Conservation (phyloP, 2,888 invertebrate genomes). For the Cheilosia vernalis region DNA sequence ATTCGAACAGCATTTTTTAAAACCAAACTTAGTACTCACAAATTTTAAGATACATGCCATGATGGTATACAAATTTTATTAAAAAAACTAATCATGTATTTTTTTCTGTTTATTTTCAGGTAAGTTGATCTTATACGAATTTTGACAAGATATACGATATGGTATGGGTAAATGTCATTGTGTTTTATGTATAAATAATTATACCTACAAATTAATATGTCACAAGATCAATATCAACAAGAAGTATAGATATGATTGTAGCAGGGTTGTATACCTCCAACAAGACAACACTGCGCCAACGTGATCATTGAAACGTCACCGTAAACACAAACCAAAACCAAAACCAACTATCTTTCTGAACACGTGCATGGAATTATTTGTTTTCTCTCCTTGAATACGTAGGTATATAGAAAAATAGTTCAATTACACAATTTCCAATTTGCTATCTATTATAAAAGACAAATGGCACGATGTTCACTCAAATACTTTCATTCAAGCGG, state of each 20-base stretch:
- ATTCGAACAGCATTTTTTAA: too few relatives aligned
- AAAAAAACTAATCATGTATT: background rate
- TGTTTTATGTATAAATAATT: too few relatives aligned
- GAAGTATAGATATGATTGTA: too few relatives aligned
- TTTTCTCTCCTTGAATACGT: background rate
- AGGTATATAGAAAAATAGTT: background rate
- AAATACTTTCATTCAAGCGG: constrained; percentile 15
- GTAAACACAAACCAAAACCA: constrained; percentile 8
- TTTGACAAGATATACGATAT: too few relatives aligned
- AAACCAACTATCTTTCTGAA: constrained; percentile 12
- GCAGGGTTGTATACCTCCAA: background rate
- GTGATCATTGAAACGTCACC: constrained; percentile 32
- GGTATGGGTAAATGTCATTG: too few relatives aligned
- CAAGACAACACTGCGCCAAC: background rate
- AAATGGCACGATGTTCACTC: background rate
- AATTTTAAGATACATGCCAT: too few relatives aligned
- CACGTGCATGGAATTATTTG: constrained; percentile 30
- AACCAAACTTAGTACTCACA: too few relatives aligned
- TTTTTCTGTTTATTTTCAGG: constrained; percentile 24
- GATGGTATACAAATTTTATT: background rate
- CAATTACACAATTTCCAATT: constrained; percentile 41
- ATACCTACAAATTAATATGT: too few relatives aligned
- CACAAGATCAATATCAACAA: too few relatives aligned
- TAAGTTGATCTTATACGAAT: constrained; percentile 19
- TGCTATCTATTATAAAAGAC: constrained; percentile 36